phyloP scores from a whole-genome alignment of 2,888 invertebrate genomes.

The Pocota personata region DNA sequence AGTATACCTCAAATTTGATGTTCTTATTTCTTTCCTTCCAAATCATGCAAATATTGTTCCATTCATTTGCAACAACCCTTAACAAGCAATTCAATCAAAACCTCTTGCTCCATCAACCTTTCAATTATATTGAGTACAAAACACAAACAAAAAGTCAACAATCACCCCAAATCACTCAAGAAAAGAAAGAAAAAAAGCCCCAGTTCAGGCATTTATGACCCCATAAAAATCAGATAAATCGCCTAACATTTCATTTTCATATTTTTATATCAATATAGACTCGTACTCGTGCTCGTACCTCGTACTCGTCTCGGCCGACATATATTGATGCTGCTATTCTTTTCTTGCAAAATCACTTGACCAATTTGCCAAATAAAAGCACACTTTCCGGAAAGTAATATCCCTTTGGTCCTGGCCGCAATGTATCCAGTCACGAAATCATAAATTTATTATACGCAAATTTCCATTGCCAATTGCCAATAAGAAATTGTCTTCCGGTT shows the following conservation, averaged over 20 bases:
- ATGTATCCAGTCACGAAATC: slow-evolving; percentile 68
- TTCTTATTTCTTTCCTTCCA: not conserved
- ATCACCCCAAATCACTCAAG: slow-evolving; percentile 55
- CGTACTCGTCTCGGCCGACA: not conserved
- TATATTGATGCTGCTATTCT: slow-evolving; percentile 32
- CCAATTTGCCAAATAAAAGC: slow-evolving; percentile 80
- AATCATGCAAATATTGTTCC: slow-evolving; percentile 18
- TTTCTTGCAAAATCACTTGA: slow-evolving; percentile 81
- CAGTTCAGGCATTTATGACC: slow-evolving; percentile 46
- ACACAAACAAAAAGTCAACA: slow-evolving; percentile 28
- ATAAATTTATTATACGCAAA: slow-evolving; percentile 72
- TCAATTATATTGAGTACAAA: slow-evolving; percentile 51
- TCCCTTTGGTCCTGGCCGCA: slow-evolving; percentile 46
- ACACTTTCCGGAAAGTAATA: slow-evolving; percentile 56
- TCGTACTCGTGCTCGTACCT: not conserved
- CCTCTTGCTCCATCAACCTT: slow-evolving; percentile 53
- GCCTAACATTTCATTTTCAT: slow-evolving; percentile 59
- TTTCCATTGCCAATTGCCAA: slow-evolving; percentile 72
- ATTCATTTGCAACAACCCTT: slow-evolving; percentile 45
- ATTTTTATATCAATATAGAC: slow-evolving; percentile 49
- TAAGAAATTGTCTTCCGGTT: slow-evolving; percentile 68
- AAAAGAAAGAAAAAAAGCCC: slow-evolving; percentile 18
- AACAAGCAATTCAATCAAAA: slow-evolving; percentile 62
- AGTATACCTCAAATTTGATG: not conserved
- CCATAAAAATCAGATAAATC: slow-evolving; percentile 64